Conservation (phyloP, 2,888 invertebrate species). For the Sepioteuthis lessoniana region DNA sequence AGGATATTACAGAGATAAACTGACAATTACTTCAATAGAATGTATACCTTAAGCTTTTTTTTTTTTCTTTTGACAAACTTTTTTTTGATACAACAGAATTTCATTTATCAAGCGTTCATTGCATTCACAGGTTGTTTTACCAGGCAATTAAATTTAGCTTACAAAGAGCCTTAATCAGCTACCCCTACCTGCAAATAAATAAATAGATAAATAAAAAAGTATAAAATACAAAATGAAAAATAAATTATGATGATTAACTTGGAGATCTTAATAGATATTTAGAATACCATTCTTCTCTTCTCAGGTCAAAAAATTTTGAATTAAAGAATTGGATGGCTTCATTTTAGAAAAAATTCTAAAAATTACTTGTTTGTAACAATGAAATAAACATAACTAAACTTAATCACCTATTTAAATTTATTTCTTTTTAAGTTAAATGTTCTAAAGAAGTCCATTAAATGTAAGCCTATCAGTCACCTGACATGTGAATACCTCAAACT, state of each 20-base stretch:
- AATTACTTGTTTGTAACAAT: background rate
- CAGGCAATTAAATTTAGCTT: slow-evolving; percentile 21
- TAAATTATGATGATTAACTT: background rate
- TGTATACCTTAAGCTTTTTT: background rate
- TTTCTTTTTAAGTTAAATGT: background rate
- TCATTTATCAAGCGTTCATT: slow-evolving; percentile 17
- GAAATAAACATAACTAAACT: background rate
- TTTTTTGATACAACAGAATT: background rate
- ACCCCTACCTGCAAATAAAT: background rate
- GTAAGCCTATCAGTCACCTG: background rate
- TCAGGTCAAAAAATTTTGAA: background rate
- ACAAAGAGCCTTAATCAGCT: background rate
- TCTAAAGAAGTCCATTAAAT: background rate
- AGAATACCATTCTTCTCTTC: background rate
- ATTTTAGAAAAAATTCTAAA: background rate
- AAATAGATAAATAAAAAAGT: background rate
- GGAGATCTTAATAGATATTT: background rate
- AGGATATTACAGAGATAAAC: background rate
- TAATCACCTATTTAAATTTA: background rate
- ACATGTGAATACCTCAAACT: background rate
- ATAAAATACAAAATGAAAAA: background rate
- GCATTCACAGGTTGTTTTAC: background rate
- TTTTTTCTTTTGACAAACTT: background rate
- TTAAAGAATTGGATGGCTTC: background rate
- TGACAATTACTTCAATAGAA: slow-evolving; percentile 33